A percentile compares a stretch with the other conserved stretches of the same genome.
Evolutionary conservation across 2,113 vertebrate genomes (phyloP).

Genomic region (Hemichromis elongatus): DNA sequence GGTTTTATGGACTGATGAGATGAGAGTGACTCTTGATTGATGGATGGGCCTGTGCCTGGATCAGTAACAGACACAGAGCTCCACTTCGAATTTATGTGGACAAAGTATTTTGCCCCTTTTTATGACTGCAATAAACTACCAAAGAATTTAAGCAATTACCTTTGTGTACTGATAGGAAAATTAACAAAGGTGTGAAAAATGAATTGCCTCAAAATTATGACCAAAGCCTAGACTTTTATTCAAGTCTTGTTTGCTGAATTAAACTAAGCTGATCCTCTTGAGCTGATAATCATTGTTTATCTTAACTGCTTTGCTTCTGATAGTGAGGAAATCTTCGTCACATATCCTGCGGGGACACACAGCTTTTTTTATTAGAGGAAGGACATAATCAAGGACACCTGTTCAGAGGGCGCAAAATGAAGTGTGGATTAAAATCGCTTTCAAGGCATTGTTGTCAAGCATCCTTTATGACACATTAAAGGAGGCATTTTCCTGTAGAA

Average conservation of each 20-base stretch:
- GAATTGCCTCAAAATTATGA: not conserved
- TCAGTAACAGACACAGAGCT: no score
- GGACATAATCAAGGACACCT: not conserved
- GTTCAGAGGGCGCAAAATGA: not conserved
- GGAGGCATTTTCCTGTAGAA: not conserved
- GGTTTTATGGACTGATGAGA: no score
- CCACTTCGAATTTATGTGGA: no score
- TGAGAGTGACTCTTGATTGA: no score
- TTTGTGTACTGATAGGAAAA: not conserved
- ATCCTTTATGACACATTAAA: not conserved
- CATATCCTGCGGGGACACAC: not conserved
- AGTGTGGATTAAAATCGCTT: not conserved
- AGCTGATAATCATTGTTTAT: not conserved
- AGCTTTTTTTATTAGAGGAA: not conserved
- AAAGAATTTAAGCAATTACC: not conserved
- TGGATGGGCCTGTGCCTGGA: no score
- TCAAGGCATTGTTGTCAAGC: not conserved
- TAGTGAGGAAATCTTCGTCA: not conserved
- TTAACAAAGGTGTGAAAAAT: not conserved
- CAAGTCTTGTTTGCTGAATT: not conserved
- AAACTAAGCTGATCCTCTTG: not conserved
- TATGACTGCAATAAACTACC: not conserved
- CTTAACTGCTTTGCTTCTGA: not conserved
- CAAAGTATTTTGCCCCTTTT: not conserved
- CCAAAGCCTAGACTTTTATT: not conserved